Evolutionary conservation across 2,113 vertebrate genomes (phyloP), one percentile per base, ranked within the genome.

Genomic region (Hemibagrus wyckioides): DNA sequence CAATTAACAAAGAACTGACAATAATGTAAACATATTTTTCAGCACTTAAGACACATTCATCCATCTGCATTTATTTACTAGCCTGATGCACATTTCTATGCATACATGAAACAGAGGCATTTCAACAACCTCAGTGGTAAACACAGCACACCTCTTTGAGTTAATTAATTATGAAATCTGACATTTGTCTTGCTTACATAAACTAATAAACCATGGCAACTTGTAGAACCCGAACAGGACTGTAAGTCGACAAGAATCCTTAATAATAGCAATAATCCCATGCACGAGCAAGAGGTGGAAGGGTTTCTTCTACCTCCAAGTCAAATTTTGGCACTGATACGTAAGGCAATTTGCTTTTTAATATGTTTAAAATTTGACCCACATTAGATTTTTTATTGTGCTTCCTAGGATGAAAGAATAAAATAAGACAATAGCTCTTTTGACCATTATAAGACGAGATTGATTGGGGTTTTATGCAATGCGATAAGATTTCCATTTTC

Each of bases 111-210:
- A 28, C 57, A 82, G 44, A 59, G 36, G 50, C 30, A 28, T 44
- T 52, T 80, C 67, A 76, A 76, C 77, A 88, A 15, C 33, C 8
- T 79, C 56, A 56, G 54, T 73, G 41, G 25, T 50, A 41, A 59
- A 73, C 73, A 85, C 11, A 76, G 63, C 54, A 76, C 25, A 80
- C 36, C 85, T 57, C 36, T 84, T 48, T 10, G 33, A 63, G 86
- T 75, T 87, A 87, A 65, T 79, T 50, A 71, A 81, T 79, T 91
- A 90, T 88, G 90, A 94, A 93, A 91, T 91, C 91, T 93, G 90
- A 83, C 90, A 80, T 86, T 83, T 90, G 73, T 90, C 89, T 89
- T 85, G 91, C 85, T 84, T 91, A 87, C 90, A 85, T 80, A 36
- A 83, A 85, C 25, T 69, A 83, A 82, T 39, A 83, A 86, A 82